Percentiles rank a stretch among this genome's conserved stretches.
phyloP scores from a whole-genome alignment of 2,888 invertebrate genomes.

The Leptogaster cylindrica region DNA sequence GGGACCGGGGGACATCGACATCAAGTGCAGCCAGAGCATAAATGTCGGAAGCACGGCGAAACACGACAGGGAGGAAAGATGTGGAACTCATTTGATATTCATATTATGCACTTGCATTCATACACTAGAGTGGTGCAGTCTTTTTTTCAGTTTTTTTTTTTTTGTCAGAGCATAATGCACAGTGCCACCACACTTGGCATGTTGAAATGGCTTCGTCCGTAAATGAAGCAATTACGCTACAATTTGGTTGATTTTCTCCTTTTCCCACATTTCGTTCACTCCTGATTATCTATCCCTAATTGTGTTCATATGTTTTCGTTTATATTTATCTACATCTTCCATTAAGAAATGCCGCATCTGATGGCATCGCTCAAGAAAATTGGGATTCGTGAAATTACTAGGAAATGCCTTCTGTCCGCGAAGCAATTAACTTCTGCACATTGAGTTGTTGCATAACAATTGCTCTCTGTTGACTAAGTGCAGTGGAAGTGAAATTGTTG shows the following conservation, averaged over 20 bases:
- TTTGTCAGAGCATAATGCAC: constrained; percentile 33
- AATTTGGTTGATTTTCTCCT: constrained; percentile 23
- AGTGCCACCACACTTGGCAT: constrained; percentile 9
- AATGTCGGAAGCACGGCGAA: constrained; percentile 25
- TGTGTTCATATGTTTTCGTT: neutral
- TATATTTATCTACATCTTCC: neutral
- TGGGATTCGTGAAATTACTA: neutral
- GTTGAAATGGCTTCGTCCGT: constrained; percentile 11
- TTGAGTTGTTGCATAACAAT: no score
- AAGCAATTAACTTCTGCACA: no score
- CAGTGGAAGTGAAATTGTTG: no score
- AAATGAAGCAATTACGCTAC: constrained; percentile 33
- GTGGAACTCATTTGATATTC: constrained; percentile 35
- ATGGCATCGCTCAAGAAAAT: constrained; percentile 18
- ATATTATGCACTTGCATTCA: constrained; percentile 30
- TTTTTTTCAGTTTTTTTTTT: constrained; percentile 25
- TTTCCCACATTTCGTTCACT: constrained; percentile 10
- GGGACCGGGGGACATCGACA: neutral
- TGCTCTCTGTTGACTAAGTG: no score
- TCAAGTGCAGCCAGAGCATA: neutral
- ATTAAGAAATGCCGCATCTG: neutral
- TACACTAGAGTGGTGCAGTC: constrained; percentile 2
- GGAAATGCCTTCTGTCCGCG: no score
- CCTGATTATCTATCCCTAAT: constrained; percentile 25
- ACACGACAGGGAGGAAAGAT: constrained; percentile 23